Evolutionary conservation across 1,140 invertebrate genomes (phyloP).

Genomic region (Cardiocondyla obscurior): DNA sequence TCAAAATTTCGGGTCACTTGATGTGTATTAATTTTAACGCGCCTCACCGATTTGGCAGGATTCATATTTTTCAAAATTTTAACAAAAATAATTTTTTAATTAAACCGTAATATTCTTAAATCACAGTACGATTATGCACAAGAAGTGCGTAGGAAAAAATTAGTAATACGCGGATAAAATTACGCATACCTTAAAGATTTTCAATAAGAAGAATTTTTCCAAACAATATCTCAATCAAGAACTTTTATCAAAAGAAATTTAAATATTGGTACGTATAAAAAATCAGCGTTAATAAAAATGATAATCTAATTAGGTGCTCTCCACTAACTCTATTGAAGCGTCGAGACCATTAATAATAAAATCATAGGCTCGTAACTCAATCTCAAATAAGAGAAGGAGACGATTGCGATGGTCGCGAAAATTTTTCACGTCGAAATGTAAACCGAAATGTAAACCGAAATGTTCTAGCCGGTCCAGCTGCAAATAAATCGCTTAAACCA

Average conservation of each 20-base stretch:
- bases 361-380: neutral
- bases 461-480: neutral
- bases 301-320: neutral
- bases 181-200: too few species aligned
- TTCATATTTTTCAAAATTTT: neutral
- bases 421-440: neutral
- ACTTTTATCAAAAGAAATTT: neutral
- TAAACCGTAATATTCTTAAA: too few species aligned
- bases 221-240: too few species aligned
- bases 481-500: slow-evolving; percentile 4
- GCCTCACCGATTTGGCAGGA: neutral
- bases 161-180: too few species aligned
- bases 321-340: neutral
- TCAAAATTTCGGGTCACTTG: neutral
- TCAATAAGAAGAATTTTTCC: too few species aligned
- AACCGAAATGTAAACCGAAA: neutral
- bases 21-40: neutral
- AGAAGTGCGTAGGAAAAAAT: too few species aligned
- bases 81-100: neutral
- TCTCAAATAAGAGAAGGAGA: neutral
- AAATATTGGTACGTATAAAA: neutral
- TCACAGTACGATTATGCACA: too few species aligned
- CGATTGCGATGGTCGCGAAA: neutral
- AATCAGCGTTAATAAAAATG: neutral
- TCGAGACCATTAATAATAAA: neutral